Evolutionary conservation across 1,140 invertebrate species (phyloP).

Genomic region (Caenorhabditis tropicalis): DNA sequence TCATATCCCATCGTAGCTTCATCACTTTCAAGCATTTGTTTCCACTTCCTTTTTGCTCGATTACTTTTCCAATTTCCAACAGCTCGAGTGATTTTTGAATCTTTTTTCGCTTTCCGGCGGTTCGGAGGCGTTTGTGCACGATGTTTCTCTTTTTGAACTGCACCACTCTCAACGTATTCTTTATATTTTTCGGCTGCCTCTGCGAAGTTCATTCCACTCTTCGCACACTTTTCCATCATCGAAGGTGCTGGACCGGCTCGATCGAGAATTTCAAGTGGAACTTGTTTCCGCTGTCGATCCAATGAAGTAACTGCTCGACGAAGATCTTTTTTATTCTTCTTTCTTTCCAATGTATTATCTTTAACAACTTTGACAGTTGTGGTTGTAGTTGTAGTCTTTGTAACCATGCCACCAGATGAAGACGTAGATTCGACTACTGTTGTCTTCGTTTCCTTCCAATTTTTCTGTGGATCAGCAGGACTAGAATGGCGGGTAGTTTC

Average conservation of each 20-base stretch:
- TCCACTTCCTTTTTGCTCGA: conserved; percentile 64
- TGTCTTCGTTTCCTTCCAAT: conserved; percentile 25
- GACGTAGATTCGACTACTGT: conserved; percentile 6
- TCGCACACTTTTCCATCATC: conserved; percentile 51
- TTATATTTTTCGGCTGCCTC: conserved; percentile 58
- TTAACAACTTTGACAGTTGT: not conserved
- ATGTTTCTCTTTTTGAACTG: conserved; percentile 55
- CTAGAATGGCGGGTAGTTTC: not conserved
- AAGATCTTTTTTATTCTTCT: conserved; percentile 41
- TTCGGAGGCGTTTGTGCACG: conserved; percentile 56
- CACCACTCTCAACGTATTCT: conserved; percentile 60
- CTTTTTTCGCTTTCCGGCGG: conserved; percentile 45
- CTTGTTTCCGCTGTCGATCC: not conserved
- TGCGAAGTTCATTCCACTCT: conserved; percentile 53
- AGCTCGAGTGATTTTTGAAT: conserved; percentile 52
- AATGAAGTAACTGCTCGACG: conserved; percentile 1
- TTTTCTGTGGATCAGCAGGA: conserved; percentile 20
- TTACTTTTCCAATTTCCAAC: conserved; percentile 65
- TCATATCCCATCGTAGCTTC: conserved; percentile 68
- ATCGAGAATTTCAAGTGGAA: conserved; percentile 47
- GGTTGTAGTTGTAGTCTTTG: not conserved
- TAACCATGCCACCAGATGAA: not conserved
- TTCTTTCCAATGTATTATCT: conserved; percentile 22
- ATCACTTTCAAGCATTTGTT: conserved; percentile 67
- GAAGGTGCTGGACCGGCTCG: conserved; percentile 48